Percentiles rank a stretch among this genome's conserved stretches.
Evolutionary conservation across 2,888 invertebrate genomes (phyloP).

Genomic region (Atrina japonica): DNA sequence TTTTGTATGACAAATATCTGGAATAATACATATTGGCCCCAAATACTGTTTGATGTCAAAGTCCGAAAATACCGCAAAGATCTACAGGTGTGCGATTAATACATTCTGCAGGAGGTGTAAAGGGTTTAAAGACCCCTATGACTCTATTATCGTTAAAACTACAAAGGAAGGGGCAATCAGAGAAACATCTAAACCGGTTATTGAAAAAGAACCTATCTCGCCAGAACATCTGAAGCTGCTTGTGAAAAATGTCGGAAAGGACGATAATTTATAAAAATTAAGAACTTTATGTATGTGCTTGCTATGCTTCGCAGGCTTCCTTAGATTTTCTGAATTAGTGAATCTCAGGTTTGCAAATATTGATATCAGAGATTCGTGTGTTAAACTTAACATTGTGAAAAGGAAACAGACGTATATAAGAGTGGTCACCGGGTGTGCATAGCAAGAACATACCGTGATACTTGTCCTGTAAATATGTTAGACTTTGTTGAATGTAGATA

Average conservation of each 20-base stretch:
- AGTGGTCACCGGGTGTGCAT: slow-evolving; percentile 11
- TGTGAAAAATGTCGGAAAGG: background rate
- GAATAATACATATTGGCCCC: too few species aligned
- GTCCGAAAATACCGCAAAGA: too few species aligned
- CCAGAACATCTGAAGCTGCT: slow-evolving; percentile 2
- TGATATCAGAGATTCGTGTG: background rate
- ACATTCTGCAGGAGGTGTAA: too few species aligned
- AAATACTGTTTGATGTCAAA: too few species aligned
- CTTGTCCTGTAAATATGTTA: slow-evolving; percentile 8
- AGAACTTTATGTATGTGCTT: slow-evolving; percentile 1
- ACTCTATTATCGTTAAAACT: too few species aligned
- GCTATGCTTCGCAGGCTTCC: slow-evolving; percentile 14
- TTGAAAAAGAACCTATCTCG: slow-evolving; percentile 1
- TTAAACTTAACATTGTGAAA: slow-evolving; percentile 13
- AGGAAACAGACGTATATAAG: slow-evolving; percentile 16
- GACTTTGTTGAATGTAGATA: slow-evolving; percentile 1
- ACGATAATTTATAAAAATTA: slow-evolving; percentile 4
- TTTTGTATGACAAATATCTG: too few species aligned
- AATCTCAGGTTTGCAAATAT: slow-evolving; percentile 21
- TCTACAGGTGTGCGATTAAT: too few species aligned
- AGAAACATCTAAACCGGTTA: background rate
- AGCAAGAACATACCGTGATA: slow-evolving; percentile 1
- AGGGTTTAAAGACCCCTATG: slow-evolving; percentile 22
- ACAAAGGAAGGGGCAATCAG: slow-evolving; percentile 5
- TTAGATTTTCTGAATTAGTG: too few species aligned